Evolutionary conservation across 2,113 vertebrate genomes (phyloP).

Genomic region (Peromyscus californicus): DNA sequence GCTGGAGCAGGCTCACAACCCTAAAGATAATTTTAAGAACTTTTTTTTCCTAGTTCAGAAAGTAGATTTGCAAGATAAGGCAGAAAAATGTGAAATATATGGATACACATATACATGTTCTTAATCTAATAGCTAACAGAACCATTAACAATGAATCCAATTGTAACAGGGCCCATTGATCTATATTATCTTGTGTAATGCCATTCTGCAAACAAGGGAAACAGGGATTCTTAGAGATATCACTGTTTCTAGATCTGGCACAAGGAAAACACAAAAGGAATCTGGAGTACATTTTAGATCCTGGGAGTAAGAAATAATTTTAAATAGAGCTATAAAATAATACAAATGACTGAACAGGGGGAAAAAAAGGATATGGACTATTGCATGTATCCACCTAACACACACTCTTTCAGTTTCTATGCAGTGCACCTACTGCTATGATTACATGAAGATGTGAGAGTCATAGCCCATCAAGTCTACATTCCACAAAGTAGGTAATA

Average conservation of each 20-base stretch:
- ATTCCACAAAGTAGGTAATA: background rate
- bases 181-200: background rate
- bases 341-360: background rate
- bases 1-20: background rate
- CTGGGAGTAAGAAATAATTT: background rate
- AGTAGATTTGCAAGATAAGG: background rate
- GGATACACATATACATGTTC: too few relatives aligned
- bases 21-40: background rate
- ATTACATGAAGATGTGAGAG: background rate
- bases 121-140: background rate
- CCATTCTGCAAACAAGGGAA: background rate
- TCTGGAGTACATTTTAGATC: background rate
- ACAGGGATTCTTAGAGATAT: background rate
- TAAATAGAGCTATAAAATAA: background rate
- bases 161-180: background rate
- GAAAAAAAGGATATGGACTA: too few relatives aligned
- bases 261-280: background rate
- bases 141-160: background rate
- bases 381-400: background rate
- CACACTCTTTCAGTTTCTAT: background rate
- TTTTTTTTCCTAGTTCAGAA: background rate
- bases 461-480: background rate
- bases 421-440: background rate
- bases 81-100: background rate
- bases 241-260: background rate